Conservation (phyloP, 2,797 vertebrate species). For the Hipposideros larvatus region DNA sequence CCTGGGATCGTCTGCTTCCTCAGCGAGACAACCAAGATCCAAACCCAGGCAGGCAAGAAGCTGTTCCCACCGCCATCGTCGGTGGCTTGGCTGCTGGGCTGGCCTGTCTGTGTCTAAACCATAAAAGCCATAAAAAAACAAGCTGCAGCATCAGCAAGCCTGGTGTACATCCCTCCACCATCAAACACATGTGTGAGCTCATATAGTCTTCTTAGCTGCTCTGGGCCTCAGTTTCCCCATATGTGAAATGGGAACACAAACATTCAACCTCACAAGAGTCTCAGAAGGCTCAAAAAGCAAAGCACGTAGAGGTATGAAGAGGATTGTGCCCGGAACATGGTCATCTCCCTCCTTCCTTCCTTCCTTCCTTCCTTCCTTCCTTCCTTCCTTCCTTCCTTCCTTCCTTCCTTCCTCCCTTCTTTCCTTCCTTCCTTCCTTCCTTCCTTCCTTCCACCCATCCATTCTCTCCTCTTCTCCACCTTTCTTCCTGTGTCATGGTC, state of each 20-base stretch:
- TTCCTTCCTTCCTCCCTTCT: background rate
- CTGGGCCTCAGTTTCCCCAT: background rate
- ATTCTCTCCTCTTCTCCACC: background rate
- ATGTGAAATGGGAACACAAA: background rate
- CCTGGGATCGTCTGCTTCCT: background rate
- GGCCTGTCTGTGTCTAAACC: background rate
- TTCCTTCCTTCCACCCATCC: too few species aligned
- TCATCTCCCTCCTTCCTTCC: background rate
- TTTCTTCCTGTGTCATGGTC: background rate
- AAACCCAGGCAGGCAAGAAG: accelerated
- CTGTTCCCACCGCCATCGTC: accelerated
- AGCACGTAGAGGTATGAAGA: background rate
- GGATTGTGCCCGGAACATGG: background rate
- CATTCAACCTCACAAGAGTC: background rate
- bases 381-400: background rate
- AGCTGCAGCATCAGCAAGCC: background rate
- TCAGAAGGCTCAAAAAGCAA: background rate
- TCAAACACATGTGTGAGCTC: background rate
- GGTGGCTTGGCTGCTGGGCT: background rate
- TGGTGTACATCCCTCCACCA: background rate
- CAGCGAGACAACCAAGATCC: background rate
- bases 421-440: background rate
- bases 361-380: background rate
- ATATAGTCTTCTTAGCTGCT: too few species aligned
- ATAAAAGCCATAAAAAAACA: background rate